Conservation (phyloP, 2,113 vertebrate species). For the Arenaria interpres region DNA sequence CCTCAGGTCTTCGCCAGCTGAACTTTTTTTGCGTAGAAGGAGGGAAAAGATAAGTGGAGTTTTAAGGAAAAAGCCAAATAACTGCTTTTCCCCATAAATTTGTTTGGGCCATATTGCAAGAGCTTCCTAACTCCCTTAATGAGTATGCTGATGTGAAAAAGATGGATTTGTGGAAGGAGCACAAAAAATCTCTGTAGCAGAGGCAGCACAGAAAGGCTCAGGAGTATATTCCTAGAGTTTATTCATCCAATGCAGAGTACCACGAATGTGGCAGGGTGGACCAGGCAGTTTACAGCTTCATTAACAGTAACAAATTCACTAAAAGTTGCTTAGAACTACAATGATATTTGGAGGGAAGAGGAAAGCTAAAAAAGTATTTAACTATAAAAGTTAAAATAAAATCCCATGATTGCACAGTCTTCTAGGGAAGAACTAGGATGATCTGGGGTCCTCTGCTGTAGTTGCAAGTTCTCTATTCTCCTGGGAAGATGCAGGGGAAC, state of each 20-base stretch:
- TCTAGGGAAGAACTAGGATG: background rate
- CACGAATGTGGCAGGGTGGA: background rate
- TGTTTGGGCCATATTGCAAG: background rate
- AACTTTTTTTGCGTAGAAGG: background rate
- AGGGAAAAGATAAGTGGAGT: background rate
- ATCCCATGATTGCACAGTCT: background rate
- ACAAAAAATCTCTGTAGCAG: background rate
- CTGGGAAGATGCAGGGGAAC: background rate
- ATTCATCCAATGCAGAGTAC: background rate
- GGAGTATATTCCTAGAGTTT: background rate
- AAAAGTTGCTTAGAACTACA: background rate
- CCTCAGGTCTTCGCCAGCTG: background rate
- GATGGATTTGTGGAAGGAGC: background rate
- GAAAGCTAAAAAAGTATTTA: background rate
- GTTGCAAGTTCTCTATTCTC: rapidly evolving
- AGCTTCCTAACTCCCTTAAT: background rate
- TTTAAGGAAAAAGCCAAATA: background rate
- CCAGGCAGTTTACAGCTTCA: background rate
- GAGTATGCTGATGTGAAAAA: background rate
- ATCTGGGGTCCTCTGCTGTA: background rate
- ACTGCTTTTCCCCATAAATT: background rate
- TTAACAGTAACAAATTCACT: background rate
- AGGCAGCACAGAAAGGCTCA: background rate
- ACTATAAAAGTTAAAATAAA: no score
- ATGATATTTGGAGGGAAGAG: background rate